These are phyloP conservation scores for Harpagoxenus sublaevis DNA, from an alignment of 2,888 invertebrate genomes.

Conservation along the genomic window DNA sequence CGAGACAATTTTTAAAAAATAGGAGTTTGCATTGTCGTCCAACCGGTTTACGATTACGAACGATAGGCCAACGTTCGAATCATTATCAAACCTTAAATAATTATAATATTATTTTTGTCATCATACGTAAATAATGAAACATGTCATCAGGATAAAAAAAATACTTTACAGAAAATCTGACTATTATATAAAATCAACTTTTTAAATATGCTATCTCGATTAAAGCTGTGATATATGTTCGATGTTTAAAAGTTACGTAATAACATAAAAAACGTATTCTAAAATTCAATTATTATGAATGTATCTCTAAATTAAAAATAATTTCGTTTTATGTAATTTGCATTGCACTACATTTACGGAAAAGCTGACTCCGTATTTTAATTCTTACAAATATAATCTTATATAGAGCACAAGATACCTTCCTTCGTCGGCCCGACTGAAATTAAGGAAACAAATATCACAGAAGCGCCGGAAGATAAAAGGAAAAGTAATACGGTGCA, in stretches of 20 bases:
- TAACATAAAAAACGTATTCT: background rate
- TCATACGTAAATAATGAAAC: slow-evolving; percentile 20
- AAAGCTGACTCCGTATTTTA: slow-evolving; percentile 36
- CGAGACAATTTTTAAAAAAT: slow-evolving; percentile 65
- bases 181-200: slow-evolving; percentile 9
- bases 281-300: background rate
- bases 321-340: slow-evolving; percentile 9
- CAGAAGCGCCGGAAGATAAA: slow-evolving; percentile 82
- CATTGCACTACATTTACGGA: background rate
- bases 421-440: slow-evolving; percentile 42
- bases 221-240: background rate
- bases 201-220: background rate
- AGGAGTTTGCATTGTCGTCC: slow-evolving; percentile 65
- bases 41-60: slow-evolving; percentile 71
- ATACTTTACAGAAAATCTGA: background rate
- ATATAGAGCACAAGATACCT: slow-evolving; percentile 23
- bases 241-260: slow-evolving; percentile 10
- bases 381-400: slow-evolving; percentile 40
- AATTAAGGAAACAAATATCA: slow-evolving; percentile 80
- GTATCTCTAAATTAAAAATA: slow-evolving; percentile 2
- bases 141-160: slow-evolving; percentile 1
- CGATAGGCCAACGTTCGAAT: slow-evolving; percentile 58
- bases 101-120: slow-evolving; percentile 34
- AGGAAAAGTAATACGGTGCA: slow-evolving; percentile 84
- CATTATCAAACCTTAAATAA: slow-evolving; percentile 62